These are phyloP conservation scores for Lordiphosa andalusiaca DNA, from an alignment of 2,888 invertebrate species.

Conservation along the genomic window DNA sequence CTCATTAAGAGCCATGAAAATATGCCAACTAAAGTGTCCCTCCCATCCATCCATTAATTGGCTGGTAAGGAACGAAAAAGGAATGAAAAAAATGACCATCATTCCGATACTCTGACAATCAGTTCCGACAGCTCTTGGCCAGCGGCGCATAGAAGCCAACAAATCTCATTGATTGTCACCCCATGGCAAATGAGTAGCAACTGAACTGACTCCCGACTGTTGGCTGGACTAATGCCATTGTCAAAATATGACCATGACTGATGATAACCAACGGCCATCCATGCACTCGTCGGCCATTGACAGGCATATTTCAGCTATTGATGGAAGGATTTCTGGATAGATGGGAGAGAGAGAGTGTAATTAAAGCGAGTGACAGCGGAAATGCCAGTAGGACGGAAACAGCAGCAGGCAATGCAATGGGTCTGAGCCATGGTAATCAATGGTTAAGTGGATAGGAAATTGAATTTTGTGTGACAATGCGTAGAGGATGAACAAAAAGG, in stretches of 20 bases:
- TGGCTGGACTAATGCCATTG: conserved; percentile 62
- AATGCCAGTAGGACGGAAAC: conserved; percentile 41
- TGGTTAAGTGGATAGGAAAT: conserved; percentile 59
- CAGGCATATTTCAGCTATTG: conserved; percentile 45
- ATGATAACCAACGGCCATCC: conserved; percentile 45
- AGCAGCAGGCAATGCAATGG: conserved; percentile 24
- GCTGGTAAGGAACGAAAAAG: not conserved
- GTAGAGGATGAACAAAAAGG: not conserved
- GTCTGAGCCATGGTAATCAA: conserved; percentile 53
- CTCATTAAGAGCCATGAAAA: conserved; percentile 47
- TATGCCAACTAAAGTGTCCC: conserved; percentile 5
- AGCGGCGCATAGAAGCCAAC: conserved; percentile 30
- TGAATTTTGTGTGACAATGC: conserved; percentile 45
- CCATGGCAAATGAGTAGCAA: conserved; percentile 46
- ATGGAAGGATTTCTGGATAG: conserved; percentile 48
- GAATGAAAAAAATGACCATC: conserved; percentile 1
- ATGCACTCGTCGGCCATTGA: conserved; percentile 16
- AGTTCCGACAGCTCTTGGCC: conserved; percentile 20
- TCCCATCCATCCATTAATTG: not conserved
- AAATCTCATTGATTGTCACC: conserved; percentile 58
- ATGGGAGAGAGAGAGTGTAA: conserved; percentile 45
- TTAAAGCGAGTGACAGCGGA: conserved; percentile 66
- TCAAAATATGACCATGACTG: conserved; percentile 71
- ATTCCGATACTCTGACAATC: conserved; percentile 10
- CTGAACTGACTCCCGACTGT: conserved; percentile 32